A percentile compares a stretch with the other conserved stretches of the same genome.
Evolutionary conservation across 1,140 invertebrate genomes (phyloP).

Genomic region (Papilio dardanus): DNA sequence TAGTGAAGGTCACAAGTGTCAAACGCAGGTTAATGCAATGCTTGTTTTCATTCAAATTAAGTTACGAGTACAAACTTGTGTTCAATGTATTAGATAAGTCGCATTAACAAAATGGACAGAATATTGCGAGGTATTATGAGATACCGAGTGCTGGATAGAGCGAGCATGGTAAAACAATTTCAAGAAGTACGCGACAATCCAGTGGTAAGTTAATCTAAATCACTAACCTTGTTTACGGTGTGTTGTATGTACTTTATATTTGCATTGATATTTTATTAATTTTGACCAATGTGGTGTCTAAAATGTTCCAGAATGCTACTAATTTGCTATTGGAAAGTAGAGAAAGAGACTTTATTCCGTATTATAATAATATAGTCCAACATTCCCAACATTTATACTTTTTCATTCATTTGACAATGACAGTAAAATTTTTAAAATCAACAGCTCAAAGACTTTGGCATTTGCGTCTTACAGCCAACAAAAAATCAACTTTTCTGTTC

Average conservation of each 20-base stretch:
- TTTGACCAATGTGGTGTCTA: not conserved
- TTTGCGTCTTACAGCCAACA: not conserved
- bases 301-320: not conserved
- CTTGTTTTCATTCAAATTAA: slow-evolving; percentile 41
- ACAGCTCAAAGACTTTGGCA: not conserved
- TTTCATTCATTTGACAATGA: slow-evolving; percentile 7
- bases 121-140: slow-evolving; percentile 94
- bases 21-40: slow-evolving; percentile 56
- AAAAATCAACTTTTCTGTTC: not conserved
- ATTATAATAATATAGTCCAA: not conserved
- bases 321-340: not conserved
- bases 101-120: slow-evolving; percentile 87
- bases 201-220: slow-evolving; percentile 84
- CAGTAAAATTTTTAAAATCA: not conserved
- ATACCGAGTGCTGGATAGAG: slow-evolving; percentile 90
- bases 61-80: not conserved
- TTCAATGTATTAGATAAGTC: slow-evolving; percentile 6
- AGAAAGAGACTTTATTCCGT: not conserved
- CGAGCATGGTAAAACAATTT: slow-evolving; percentile 95
- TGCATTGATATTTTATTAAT: slow-evolving; percentile 45
- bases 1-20: slow-evolving; percentile 77
- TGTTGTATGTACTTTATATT: not conserved
- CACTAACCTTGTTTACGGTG: slow-evolving; percentile 47
- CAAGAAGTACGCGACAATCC: slow-evolving; percentile 93
- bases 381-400: slow-evolving; percentile 17